Evolutionary conservation across 2,888 invertebrate genomes (phyloP), one percentile per base, ranked within the genome.

Genomic region (Tanypteryx hageni): DNA sequence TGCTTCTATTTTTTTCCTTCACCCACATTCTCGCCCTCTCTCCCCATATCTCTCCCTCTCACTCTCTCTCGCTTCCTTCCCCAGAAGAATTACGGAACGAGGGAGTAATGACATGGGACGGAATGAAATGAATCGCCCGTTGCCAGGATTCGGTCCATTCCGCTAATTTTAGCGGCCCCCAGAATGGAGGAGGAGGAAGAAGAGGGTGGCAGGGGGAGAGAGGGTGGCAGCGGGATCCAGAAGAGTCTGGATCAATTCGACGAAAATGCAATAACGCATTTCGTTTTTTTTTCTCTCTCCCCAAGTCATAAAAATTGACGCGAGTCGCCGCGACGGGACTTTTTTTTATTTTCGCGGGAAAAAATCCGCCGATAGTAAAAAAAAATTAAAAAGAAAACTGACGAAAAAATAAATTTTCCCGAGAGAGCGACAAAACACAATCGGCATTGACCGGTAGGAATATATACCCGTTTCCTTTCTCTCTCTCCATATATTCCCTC

Each of bases 251-350:
- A 89, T 89, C 64, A 56, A 68, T 68, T 68, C 44, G 11, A 68
- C 44, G 89, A 68, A 89, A 86, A 86, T 86, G 86, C 86, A 86
- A 61, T 86, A 86, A 86, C 86, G 61, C 58, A 59, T 86, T 86
- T 86, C 10, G 59, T 14, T 31, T 61, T 86, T 86, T 86, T 61
- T 58, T n/a, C 22, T 9, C 57, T 11, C 83, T 58, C 22, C 22
- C 16, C 61, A 18, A 86, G 61, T 86, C 86, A 86, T 86, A 61
- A 86, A 86, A 86, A 31, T 61, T 86, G 86, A 86, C 86, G 86
- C 61, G 86, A 31, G 14, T 31, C 27, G 61, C 27, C 86, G 86
- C 61, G 61, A 31, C 76, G 18, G 61, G 86, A 58, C 61, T 27
- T 76, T 76, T 76, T 76, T 76, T 76, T 22, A 4, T 16, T 61